Evolutionary conservation across 2,113 vertebrate species (phyloP), one percentile per base, ranked within the genome.

Genomic region (Prietella phreatophila): DNA sequence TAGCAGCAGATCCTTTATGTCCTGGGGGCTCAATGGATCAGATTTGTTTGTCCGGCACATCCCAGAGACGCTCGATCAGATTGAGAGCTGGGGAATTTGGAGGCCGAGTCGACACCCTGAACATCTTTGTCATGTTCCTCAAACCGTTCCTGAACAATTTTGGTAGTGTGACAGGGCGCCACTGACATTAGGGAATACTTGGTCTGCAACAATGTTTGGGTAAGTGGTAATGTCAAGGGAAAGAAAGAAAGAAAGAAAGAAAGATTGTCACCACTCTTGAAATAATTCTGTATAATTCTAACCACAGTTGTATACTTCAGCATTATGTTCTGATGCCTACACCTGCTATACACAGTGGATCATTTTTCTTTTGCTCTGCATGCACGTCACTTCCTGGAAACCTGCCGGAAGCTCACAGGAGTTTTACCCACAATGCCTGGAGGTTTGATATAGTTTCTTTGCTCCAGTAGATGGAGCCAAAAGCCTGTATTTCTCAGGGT

Each of bases 401-500:
- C 30, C 22, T 81, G 19, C 36, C 55, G 9, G 79, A 81, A 22
- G 79, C 17, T 60, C 78, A 13, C 79, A 20, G 10, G 4, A 13
- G 15, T 55, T 78, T 79, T 53, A 79, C 25, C 79, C 79, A 81
- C 79, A 81, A 81, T 81, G 9, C 30, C 78, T 81, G 78, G n/a
- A 81, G 56, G 50, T 56, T 10, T 58, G 30, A 36, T 22, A 13
- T 19, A 33, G 17, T 22, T 58, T 22, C 4, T 33, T 36, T 81
- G 11, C 14, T 20, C 79, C 79, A 58, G 30, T 58, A 81, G 79
- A 60, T 81, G 79, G 79, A 20, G 79, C 79, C 79, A 81, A 81
- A 81, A 5, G 79, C 55, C 55, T 81, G 53, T 22, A 36, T 81
- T 81, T 81, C 50, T 58, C 17, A 56, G 27, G 1, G 19, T 80